A percentile compares a stretch with the other conserved stretches of the same genome.
These are phyloP conservation scores for Paelopatides confundens DNA, from an alignment of 53 echinoderm and acorn worm species.

Conservation along the genomic window DNA sequence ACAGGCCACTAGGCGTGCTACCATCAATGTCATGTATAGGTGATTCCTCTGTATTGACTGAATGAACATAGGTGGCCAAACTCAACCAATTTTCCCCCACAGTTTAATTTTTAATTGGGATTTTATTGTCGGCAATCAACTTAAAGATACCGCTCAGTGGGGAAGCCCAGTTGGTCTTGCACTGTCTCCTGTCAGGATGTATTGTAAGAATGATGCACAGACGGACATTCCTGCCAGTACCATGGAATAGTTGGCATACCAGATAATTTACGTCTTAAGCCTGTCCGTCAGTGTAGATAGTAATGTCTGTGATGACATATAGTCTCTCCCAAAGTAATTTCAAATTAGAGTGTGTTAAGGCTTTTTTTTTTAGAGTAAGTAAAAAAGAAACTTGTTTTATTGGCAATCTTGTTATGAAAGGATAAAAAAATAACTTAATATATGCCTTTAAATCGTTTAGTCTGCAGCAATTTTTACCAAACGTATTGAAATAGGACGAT, in stretches of 20 bases:
- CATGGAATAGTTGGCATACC: slow-evolving; percentile 17
- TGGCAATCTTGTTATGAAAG: too few relatives aligned
- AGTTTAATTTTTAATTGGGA: slow-evolving; percentile 47
- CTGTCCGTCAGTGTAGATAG: too few relatives aligned
- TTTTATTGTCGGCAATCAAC: slow-evolving; percentile 49
- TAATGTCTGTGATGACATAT: too few relatives aligned
- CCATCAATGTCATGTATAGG: slow-evolving; percentile 27
- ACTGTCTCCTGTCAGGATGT: slow-evolving; percentile 6
- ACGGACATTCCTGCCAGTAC: slow-evolving; percentile 12
- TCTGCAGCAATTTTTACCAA: too few relatives aligned
- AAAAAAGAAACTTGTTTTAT: too few relatives aligned
- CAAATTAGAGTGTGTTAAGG: too few relatives aligned
- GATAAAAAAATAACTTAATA: too few relatives aligned
- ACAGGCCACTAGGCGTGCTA: background rate
- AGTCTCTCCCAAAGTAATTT: too few relatives aligned
- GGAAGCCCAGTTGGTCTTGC: slow-evolving; percentile 23
- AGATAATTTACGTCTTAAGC: background rate
- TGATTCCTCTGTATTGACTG: slow-evolving; percentile 17
- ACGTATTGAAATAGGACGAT: too few relatives aligned
- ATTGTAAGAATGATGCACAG: slow-evolving; percentile 20
- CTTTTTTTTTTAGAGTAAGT: too few relatives aligned
- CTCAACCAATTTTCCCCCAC: background rate
- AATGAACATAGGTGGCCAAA: background rate
- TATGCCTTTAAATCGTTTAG: too few relatives aligned
- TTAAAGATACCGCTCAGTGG: slow-evolving; percentile 18